These are phyloP conservation scores for Tillus elongatus DNA, from an alignment of 2,888 invertebrate species.

Conservation along the genomic window DNA sequence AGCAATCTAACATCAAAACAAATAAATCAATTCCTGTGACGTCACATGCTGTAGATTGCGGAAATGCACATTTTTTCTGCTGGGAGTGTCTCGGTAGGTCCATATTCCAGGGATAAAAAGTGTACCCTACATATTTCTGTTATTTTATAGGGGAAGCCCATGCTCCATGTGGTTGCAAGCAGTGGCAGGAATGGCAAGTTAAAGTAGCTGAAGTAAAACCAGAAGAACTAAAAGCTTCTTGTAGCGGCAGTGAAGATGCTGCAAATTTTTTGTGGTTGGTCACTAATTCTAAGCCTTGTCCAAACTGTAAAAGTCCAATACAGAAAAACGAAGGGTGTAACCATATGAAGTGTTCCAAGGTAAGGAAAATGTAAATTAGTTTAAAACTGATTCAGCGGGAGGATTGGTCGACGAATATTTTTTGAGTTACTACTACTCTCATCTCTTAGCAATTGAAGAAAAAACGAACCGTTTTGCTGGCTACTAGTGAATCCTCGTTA, in stretches of 20 bases:
- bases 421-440: no score
- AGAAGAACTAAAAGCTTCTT: slow-evolving; percentile 48
- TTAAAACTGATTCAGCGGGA: no score
- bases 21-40: slow-evolving; percentile 37
- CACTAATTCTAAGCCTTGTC: slow-evolving; percentile 61
- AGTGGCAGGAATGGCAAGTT: slow-evolving; percentile 49
- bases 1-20: slow-evolving; percentile 33
- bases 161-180: slow-evolving; percentile 56
- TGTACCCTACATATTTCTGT: neutral
- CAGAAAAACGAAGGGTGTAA: slow-evolving; percentile 66
- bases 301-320: slow-evolving; percentile 61
- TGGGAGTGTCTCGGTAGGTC: slow-evolving; percentile 47
- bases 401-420: no score
- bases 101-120: slow-evolving; percentile 5
- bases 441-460: no score
- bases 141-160: slow-evolving; percentile 48
- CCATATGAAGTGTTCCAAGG: slow-evolving; percentile 65
- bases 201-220: slow-evolving; percentile 57
- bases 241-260: slow-evolving; percentile 50
- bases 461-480: no score
- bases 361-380: no score
- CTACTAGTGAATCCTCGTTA: no score
- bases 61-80: slow-evolving; percentile 61
- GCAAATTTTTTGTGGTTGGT: slow-evolving; percentile 61
- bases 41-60: slow-evolving; percentile 59